These are phyloP conservation scores for Leptoclinus maculatus DNA, from an alignment of 2,797 vertebrate genomes.

Conservation along the genomic window DNA sequence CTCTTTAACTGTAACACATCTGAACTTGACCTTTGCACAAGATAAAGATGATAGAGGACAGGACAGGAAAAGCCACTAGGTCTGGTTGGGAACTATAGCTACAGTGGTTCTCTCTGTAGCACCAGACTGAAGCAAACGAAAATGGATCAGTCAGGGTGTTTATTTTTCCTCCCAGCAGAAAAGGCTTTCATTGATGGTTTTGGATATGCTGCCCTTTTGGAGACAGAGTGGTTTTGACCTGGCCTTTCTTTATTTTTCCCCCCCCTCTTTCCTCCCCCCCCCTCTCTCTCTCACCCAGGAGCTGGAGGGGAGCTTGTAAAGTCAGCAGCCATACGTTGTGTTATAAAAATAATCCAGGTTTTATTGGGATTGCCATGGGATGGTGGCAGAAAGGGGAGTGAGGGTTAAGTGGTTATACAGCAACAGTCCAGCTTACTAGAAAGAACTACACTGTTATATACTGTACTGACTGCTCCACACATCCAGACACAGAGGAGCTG, in stretches of 20 bases:
- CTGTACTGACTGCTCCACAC: constrained; percentile 55
- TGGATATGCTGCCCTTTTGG: constrained; percentile 76
- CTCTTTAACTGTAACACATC: constrained; percentile 41
- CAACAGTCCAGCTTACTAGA: constrained; percentile 81
- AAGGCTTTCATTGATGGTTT: constrained; percentile 81
- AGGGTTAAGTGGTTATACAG: constrained; percentile 75
- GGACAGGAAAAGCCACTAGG: constrained; percentile 30
- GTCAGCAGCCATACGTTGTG: constrained; percentile 76
- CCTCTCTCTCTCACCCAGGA: constrained; percentile 49
- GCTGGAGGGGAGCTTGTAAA: constrained; percentile 77
- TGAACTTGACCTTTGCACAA: constrained; percentile 46
- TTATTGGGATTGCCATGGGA: constrained; percentile 81
- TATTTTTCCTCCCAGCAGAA: constrained; percentile 80
- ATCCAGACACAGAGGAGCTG: constrained; percentile 60
- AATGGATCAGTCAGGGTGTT: constrained; percentile 66
- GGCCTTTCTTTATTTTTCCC: constrained; percentile 58
- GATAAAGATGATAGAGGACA: constrained; percentile 38
- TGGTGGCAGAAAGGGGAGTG: constrained; percentile 47
- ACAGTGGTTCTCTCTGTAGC: constrained; percentile 38
- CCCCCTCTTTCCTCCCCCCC: constrained; percentile 3
- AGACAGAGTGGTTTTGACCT: constrained; percentile 68
- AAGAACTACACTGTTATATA: constrained; percentile 69
- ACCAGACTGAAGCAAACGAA: constrained; percentile 60
- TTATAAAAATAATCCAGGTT: constrained; percentile 86
- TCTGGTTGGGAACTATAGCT: constrained; percentile 34